phyloP scores from a whole-genome alignment of 92 coral and sea anemone genomes.

The Zoanthus gigantus region DNA sequence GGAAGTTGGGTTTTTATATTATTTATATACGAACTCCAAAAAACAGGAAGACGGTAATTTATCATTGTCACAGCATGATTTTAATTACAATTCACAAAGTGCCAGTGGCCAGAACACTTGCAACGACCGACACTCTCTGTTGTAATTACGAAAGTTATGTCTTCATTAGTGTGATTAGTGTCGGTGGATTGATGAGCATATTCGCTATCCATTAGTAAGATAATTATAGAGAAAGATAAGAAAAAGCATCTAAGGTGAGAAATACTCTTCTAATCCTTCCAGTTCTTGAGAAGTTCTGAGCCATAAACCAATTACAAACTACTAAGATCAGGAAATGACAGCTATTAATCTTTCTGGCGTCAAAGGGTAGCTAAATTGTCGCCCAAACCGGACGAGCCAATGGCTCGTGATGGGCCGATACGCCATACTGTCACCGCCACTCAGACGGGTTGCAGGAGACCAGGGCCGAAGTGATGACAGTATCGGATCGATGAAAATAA shows the following conservation, averaged over 20 bases:
- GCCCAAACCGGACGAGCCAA: conserved; percentile 44
- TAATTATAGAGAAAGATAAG: conserved; percentile 28
- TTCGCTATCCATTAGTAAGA: conserved; percentile 14
- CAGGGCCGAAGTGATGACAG: background rate
- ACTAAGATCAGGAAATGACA: conserved; percentile 64
- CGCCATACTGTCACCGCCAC: conserved; percentile 22
- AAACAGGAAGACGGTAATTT: conserved; percentile 37
- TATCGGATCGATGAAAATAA: conserved; percentile 18
- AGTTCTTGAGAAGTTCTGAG: conserved; percentile 20
- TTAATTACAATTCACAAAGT: background rate
- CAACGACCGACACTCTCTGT: background rate
- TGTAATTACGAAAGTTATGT: background rate
- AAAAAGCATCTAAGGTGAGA: conserved; percentile 35
- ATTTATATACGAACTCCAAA: background rate
- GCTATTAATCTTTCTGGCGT: conserved; percentile 46
- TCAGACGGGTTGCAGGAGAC: conserved; percentile 24
- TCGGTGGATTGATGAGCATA: background rate
- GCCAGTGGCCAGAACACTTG: background rate
- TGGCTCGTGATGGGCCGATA: conserved; percentile 35
- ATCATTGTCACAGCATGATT: conserved; percentile 26
- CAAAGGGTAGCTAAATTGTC: conserved; percentile 37
- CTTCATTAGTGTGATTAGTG: background rate
- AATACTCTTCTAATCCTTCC: conserved; percentile 49
- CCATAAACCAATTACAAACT: conserved; percentile 42
- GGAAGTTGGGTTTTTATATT: conserved; percentile 15